Percentiles rank a stretch among this genome's conserved stretches.
phyloP scores from a whole-genome alignment of 2,797 vertebrate genomes.

The Pseudochaenichthys georgianus region DNA sequence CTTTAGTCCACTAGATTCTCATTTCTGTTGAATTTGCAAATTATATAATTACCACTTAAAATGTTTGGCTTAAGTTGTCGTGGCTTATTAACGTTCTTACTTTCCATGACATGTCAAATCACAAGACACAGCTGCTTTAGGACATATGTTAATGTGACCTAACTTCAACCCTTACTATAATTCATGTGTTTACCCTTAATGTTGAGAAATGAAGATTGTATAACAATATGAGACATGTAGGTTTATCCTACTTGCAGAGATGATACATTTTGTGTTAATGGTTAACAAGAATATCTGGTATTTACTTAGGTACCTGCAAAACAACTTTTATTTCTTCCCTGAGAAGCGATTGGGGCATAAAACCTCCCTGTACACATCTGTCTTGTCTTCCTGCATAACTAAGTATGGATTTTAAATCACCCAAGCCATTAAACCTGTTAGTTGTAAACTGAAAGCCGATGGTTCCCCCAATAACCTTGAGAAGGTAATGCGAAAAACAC shows the following conservation, averaged over 20 bases:
- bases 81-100: not conserved
- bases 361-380: slow-evolving; percentile 30
- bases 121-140: not conserved
- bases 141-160: slow-evolving; percentile 8
- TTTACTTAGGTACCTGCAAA: slow-evolving; percentile 36
- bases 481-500: slow-evolving; percentile 38
- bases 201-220: not conserved
- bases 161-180: not conserved
- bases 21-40: slow-evolving; percentile 36
- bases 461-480: slow-evolving; percentile 39
- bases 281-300: slow-evolving; percentile 24
- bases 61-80: slow-evolving; percentile 4
- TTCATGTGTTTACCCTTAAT: slow-evolving; percentile 6
- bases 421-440: slow-evolving; percentile 45
- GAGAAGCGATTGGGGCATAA: slow-evolving; percentile 16
- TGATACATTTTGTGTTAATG: slow-evolving; percentile 9
- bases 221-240: slow-evolving; percentile 2
- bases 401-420: slow-evolving; percentile 54
- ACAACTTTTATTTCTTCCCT: slow-evolving; percentile 9
- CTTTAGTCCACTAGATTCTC: slow-evolving; percentile 22
- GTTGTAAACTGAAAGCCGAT: slow-evolving; percentile 29
- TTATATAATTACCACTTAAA: slow-evolving; percentile 29
- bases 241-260: slow-evolving; percentile 8
- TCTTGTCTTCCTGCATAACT: slow-evolving; percentile 36
- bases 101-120: slow-evolving; percentile 10